phyloP scores from a whole-genome alignment of 2,888 invertebrate genomes.

The Cordilura impudica region DNA sequence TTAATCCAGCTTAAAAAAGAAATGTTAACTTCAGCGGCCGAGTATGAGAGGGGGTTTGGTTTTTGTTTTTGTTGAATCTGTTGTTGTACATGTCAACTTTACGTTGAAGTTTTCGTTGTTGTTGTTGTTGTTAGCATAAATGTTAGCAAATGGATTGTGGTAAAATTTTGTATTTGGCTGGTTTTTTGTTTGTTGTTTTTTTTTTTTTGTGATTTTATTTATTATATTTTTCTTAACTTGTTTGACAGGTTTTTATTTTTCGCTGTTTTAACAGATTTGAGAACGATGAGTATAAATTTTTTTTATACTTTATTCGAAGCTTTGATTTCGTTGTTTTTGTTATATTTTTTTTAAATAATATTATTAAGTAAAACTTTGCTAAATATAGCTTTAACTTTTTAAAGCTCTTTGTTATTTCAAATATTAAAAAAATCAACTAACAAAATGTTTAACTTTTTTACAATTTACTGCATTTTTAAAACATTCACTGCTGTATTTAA shows the following conservation, averaged over 20 bases:
- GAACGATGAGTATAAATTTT: constrained; percentile 23
- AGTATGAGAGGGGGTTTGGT: constrained; percentile 5
- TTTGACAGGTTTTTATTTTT: constrained; percentile 70
- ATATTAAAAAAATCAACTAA: background rate
- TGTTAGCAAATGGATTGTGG: constrained; percentile 39
- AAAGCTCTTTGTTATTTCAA: constrained; percentile 29
- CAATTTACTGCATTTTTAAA: background rate
- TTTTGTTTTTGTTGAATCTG: constrained; percentile 5
- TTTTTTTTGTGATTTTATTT: constrained; percentile 56
- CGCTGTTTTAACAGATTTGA: background rate
- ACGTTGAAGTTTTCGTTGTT: constrained; percentile 22
- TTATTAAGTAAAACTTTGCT: constrained; percentile 22
- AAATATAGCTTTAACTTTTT: constrained; percentile 38
- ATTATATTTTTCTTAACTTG: constrained; percentile 65
- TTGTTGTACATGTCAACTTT: constrained; percentile 12
- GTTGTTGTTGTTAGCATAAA: background rate
- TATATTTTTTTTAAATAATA: constrained; percentile 27
- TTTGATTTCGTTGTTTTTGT: constrained; percentile 28
- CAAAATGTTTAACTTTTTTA: background rate
- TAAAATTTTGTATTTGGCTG: constrained; percentile 36
- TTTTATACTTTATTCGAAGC: constrained; percentile 41
- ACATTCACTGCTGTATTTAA: background rate
- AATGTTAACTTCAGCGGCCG: no score
- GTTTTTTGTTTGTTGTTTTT: constrained; percentile 63
- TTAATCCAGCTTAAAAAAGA: background rate